These are phyloP conservation scores for Micronycteris hirsuta DNA, from an alignment of 2,113 vertebrate species.

Conservation along the genomic window DNA sequence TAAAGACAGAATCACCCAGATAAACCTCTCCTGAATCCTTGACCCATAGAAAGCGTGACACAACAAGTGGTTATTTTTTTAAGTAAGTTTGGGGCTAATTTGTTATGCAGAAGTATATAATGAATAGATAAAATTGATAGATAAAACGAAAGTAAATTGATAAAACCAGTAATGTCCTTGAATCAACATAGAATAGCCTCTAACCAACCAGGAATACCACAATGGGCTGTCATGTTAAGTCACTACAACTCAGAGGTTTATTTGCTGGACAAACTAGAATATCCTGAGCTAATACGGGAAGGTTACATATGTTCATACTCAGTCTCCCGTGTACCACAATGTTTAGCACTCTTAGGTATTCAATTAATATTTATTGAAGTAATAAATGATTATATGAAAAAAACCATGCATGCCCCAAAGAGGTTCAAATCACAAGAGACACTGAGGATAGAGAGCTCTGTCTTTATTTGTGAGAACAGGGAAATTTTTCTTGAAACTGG, in stretches of 20 bases:
- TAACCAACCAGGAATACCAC: background rate
- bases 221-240: background rate
- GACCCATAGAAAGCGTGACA: background rate
- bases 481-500: background rate
- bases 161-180: background rate
- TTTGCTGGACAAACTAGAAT: background rate
- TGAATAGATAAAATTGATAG: background rate
- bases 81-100: background rate
- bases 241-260: background rate
- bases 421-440: background rate
- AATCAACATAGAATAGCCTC: background rate
- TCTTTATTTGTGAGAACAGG: background rate
- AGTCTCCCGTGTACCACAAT: background rate
- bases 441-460: background rate
- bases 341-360: background rate
- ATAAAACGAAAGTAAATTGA: background rate
- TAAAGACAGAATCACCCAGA: background rate
- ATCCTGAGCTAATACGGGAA: background rate
- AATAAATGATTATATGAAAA: background rate
- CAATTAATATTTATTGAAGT: background rate
- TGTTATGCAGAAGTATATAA: background rate
- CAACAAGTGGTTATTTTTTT: background rate
- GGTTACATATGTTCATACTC: background rate
- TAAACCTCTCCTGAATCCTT: background rate
- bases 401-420: background rate